Base-by-base conservation (phyloP, 2,113 vertebrate genomes). In the Perca flavescens region DNA sequence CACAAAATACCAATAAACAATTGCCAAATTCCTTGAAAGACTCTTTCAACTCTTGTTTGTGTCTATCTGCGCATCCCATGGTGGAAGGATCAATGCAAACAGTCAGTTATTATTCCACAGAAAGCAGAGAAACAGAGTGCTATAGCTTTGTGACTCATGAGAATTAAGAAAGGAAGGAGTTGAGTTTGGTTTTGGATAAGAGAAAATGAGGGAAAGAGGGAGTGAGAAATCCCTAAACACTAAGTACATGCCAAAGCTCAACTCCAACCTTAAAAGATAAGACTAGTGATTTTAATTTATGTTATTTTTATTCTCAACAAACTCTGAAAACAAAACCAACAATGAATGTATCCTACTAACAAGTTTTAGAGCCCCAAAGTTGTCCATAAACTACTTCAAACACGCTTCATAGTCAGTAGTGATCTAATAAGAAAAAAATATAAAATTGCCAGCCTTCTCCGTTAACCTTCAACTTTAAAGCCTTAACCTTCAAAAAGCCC, bases 101-200 rank as follows among this genome's bases (percentile, higher is more conserved):
- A 53, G 57, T 28, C 21, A 49, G 14, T 40, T 47, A 54, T 50
- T 62, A 0, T 36, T 53, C 67, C 14, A 67, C 70, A 75, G 69
- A 43, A 63, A 0, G 61, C 66, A 75, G 67, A 72, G 22, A 34
- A 12, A 17, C 46, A 73, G 31, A 31, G 49, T 6, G 40, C 47
- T 7, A 12, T 4, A 17, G 71, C 74, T 84, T 21, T 71, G 17
- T 71, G 70, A 84, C 64, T 81, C 62, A 56, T 12, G 53, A 28
- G 9, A 13, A 49, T 66, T 52, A 61, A 50, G 21, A 74, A 61
- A 79, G 2, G 15, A 4, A 61, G 46, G 74, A 69, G 61, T 54
- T 2, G 0, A 47, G 66, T 70, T 79, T 56, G 56, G 63, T 28
- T 73, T 62, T 19, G 53, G 14, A 61, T 57, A 28, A 53, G 64